Evolutionary conservation across 2,888 invertebrate genomes (phyloP).

Genomic region (Scaptodrosophila latifasciaeformis): DNA sequence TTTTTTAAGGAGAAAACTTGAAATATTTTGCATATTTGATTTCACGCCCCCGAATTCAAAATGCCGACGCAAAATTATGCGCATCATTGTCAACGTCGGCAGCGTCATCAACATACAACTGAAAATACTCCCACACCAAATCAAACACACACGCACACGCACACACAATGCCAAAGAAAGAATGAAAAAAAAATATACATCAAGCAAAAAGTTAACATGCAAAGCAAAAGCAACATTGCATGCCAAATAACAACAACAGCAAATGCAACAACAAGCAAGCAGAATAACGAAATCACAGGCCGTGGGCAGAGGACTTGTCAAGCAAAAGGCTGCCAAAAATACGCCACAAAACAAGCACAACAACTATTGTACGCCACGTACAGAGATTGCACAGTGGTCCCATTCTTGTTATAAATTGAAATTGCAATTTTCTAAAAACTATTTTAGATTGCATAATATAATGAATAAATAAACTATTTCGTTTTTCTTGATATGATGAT

Average conservation of each 20-base stretch:
- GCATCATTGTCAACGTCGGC: conserved; percentile 44
- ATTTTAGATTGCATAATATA: no score
- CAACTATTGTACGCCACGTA: no score
- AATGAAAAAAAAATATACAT: conserved; percentile 25
- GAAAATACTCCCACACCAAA: background rate
- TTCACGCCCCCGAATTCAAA: conserved; percentile 60
- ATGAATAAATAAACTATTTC: no score
- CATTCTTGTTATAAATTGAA: background rate
- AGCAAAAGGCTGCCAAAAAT: conserved; percentile 26
- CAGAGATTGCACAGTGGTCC: conserved; percentile 17
- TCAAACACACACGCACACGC: conserved; percentile 49
- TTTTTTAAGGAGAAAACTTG: conserved; percentile 23
- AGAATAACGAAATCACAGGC: conserved; percentile 4
- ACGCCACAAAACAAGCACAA: conserved; percentile 13
- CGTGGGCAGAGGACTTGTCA: conserved; percentile 21
- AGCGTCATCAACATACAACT: conserved; percentile 24
- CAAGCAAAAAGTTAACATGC: conserved; percentile 52
- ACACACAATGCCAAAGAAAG: conserved; percentile 15
- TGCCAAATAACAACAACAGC: conserved; percentile 39
- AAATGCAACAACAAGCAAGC: conserved; percentile 16
- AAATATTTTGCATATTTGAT: conserved; percentile 65
- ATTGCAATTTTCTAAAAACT: background rate
- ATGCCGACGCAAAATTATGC: conserved; percentile 64
- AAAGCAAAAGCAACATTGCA: conserved; percentile 32
- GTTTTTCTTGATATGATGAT: no score